Conservation (phyloP, 2,797 vertebrate species). For the Rhinoraja longicauda region DNA sequence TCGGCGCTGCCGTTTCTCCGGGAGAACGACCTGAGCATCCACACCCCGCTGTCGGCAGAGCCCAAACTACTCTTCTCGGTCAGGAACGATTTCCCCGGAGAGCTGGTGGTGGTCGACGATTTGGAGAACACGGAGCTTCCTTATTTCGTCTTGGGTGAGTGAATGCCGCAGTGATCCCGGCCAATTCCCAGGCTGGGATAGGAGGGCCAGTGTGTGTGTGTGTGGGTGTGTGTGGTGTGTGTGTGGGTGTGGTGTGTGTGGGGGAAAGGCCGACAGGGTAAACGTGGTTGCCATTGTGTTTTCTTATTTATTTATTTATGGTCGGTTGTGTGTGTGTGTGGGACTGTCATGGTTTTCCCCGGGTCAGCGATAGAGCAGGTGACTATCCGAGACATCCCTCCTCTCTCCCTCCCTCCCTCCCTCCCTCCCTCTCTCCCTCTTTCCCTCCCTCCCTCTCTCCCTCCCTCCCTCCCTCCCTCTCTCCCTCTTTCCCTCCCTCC, state of each 20-base stretch:
- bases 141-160: slow-evolving; percentile 92
- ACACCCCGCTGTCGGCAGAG: slow-evolving; percentile 94
- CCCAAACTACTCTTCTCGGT: slow-evolving; percentile 99
- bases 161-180: background rate
- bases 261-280: background rate
- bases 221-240: background rate
- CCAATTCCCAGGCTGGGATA: background rate
- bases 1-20: slow-evolving; percentile 91
- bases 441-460: too few relatives aligned
- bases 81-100: slow-evolving; percentile 91
- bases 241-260: background rate
- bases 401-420: too few relatives aligned
- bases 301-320: background rate
- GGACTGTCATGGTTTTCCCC: background rate
- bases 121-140: slow-evolving; percentile 97
- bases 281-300: slow-evolving; percentile 25
- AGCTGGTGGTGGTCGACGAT: slow-evolving; percentile 92
- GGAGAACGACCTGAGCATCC: slow-evolving; percentile 97
- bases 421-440: too few relatives aligned
- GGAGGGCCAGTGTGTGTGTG: background rate
- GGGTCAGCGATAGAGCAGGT: background rate
- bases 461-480: too few relatives aligned
- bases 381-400: too few relatives aligned
- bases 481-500: too few relatives aligned
- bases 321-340: background rate